Base-by-base conservation (phyloP, 2,888 invertebrate species). In the Capitulum mitella region DNA sequence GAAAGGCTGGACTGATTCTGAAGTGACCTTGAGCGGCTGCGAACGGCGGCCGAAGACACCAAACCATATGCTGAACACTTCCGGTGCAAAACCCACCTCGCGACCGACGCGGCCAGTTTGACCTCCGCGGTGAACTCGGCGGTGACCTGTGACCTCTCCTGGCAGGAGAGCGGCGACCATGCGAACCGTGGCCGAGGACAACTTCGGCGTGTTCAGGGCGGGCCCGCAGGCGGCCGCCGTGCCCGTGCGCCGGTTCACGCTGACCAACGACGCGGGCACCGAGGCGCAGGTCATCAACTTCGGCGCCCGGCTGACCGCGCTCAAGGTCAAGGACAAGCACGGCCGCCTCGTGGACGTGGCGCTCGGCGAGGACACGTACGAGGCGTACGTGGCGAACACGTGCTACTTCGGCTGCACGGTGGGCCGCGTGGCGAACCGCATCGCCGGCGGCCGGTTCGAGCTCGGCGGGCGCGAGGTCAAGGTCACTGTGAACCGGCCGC, bases 351-450 rank as follows among this genome's bases (percentile, higher is more conserved):
- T 32, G 37, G 46, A 74, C 46, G 37, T 40, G 74, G 34, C 22
- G 34, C 74, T 64, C 37, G 48, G 70, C 29, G 46, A 32, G 40
- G 70, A 70, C 70, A 6, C 70, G 26, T 70, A 26, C 40, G 40
- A 70, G 8, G 5, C 6, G 10, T 70, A 70, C 40, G 37, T 40
- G 22, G 40, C 22, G 10, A 37, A 26, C 26, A 70, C 26, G 37
- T 37, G 70, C 46, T 96, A 95, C 84, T 93, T 97, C 84, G 97
- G 97, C 10, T 92, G 93, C 0, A 91, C 94, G 0, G 89, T 97
- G 79, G 97, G 97, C 0, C 89, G 97, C 77, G 93, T 93, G 40
- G 94, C 93, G 2, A 97, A 96, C 86, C 88, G 92, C 75, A 91
- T 95, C 80, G 90, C 88, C 0, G 89, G 91, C 40, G 94, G 91